Percentiles rank a stretch among this genome's conserved stretches.
phyloP scores from a whole-genome alignment of 2,797 vertebrate species.

The Pangasius krempfi region DNA sequence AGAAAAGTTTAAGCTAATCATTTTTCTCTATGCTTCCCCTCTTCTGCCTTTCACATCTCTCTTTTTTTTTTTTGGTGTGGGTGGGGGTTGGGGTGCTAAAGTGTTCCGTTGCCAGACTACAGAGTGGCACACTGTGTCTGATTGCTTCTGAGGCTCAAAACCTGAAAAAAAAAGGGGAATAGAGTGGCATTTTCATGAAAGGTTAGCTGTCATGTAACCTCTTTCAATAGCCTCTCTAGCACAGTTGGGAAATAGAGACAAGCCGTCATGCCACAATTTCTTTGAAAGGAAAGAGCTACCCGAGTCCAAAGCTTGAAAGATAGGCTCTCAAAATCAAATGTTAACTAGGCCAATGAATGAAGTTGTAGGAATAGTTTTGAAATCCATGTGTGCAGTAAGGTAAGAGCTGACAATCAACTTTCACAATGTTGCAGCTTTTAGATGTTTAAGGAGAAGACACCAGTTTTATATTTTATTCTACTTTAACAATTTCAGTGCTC shows the following conservation, averaged over 20 bases:
- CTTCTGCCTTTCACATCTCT: background rate
- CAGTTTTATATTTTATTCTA: too few relatives aligned
- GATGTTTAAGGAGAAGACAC: too few relatives aligned
- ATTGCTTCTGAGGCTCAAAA: constrained; percentile 32
- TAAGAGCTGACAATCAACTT: background rate
- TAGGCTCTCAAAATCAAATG: background rate
- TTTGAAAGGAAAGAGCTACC: background rate
- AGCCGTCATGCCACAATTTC: background rate
- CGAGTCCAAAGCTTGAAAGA: background rate
- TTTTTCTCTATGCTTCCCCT: constrained; percentile 58
- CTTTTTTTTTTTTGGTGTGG: background rate
- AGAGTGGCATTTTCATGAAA: constrained; percentile 52
- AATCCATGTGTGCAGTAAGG: background rate
- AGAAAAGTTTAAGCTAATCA: constrained; percentile 61
- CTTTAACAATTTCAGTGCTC: too few relatives aligned
- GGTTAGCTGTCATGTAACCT: constrained; percentile 58
- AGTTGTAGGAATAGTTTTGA: background rate
- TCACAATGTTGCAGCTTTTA: background rate
- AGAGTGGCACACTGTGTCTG: constrained; percentile 3
- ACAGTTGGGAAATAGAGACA: constrained; percentile 6
- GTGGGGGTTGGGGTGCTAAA: background rate
- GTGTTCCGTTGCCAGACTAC: constrained; percentile 36
- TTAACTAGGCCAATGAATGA: background rate
- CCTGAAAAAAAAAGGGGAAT: constrained; percentile 16
- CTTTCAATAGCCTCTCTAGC: constrained; percentile 6